phyloP scores from a whole-genome alignment of 2,113 vertebrate species.

The Rafetus swinhoei region DNA sequence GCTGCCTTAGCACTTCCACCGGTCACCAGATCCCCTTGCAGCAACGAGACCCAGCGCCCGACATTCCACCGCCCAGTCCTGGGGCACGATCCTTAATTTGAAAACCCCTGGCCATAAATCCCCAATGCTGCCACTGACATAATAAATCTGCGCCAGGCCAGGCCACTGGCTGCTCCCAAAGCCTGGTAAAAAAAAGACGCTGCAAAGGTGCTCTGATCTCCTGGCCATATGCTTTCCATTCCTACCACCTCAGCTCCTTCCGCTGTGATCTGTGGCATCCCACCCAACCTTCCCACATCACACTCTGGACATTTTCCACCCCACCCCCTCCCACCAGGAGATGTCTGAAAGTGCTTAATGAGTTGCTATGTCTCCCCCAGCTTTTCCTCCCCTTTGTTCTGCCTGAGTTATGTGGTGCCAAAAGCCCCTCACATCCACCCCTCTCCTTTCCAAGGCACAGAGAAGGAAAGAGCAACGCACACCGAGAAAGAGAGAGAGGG shows the following conservation, averaged over 20 bases:
- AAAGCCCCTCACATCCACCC: neutral
- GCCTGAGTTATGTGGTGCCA: slow-evolving; percentile 9
- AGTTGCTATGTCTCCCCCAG: slow-evolving; percentile 15
- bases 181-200: slow-evolving; percentile 35
- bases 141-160: slow-evolving; percentile 52
- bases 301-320: slow-evolving; percentile 16
- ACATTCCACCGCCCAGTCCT: too few species aligned
- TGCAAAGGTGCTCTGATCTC: slow-evolving; percentile 48
- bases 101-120: slow-evolving; percentile 37
- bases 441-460: neutral
- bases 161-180: neutral
- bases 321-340: neutral
- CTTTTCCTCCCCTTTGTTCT: slow-evolving; percentile 19
- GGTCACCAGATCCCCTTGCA: too few species aligned
- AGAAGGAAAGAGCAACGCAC: neutral
- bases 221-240: slow-evolving; percentile 63
- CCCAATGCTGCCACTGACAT: slow-evolving; percentile 29
- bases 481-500: neutral
- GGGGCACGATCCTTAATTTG: too few species aligned
- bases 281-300: slow-evolving; percentile 20
- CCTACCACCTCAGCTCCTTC: slow-evolving; percentile 57
- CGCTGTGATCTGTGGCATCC: slow-evolving; percentile 54
- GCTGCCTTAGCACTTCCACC: too few species aligned
- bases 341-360: slow-evolving; percentile 21
- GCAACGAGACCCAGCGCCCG: too few species aligned